Evolutionary conservation across 2,797 vertebrate species (phyloP).

Genomic region (Scyliorhinus canicula): DNA sequence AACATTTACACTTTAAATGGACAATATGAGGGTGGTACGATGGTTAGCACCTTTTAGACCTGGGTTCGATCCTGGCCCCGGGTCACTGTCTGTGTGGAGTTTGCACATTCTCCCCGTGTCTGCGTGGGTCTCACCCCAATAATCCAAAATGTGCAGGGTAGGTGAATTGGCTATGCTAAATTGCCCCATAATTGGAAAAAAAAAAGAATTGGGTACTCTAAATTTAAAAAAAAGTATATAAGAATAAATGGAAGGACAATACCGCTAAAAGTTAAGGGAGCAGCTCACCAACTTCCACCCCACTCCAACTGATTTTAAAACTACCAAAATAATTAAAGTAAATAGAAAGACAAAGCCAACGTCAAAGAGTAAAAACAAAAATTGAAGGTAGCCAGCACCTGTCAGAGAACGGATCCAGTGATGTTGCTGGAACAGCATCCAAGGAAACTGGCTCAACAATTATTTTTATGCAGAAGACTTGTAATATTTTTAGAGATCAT

Average conservation of each 20-base stretch:
- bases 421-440: not conserved
- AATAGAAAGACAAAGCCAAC: not conserved
- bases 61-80: too few species aligned
- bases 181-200: too few species aligned
- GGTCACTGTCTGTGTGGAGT: too few species aligned
- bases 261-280: not conserved
- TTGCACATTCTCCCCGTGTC: too few species aligned
- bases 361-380: not conserved
- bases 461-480: not conserved
- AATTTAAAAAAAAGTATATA: too few species aligned
- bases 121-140: too few species aligned
- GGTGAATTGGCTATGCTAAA: too few species aligned
- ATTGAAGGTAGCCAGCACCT: not conserved
- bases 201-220: too few species aligned
- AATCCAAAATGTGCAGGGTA: too few species aligned
- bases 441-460: not conserved
- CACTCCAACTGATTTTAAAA: not conserved
- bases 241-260: too few species aligned
- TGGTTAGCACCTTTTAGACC: too few species aligned
- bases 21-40: too few species aligned
- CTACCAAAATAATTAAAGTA: not conserved
- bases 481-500: not conserved
- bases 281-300: not conserved
- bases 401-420: not conserved
- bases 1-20: not conserved